Evolutionary conservation across 2,113 vertebrate genomes (phyloP).

Genomic region (Leucopsar rothschildi): DNA sequence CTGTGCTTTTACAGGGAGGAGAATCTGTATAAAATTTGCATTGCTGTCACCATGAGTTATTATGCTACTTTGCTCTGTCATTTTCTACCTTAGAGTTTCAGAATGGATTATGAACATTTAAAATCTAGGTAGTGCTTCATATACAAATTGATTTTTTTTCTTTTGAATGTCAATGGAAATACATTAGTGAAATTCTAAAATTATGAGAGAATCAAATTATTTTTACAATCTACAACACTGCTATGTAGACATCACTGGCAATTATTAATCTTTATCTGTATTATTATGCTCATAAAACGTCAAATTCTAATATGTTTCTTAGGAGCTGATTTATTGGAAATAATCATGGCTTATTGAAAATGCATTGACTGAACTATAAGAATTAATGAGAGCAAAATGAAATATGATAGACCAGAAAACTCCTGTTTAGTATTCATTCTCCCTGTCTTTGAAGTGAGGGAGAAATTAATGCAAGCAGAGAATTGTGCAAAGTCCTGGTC

Average conservation of each 20-base stretch:
- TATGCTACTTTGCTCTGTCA: background rate
- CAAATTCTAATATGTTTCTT: background rate
- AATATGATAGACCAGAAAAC: background rate
- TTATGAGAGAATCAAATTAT: background rate
- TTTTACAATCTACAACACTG: background rate
- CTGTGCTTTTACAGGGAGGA: background rate
- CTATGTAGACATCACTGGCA: background rate
- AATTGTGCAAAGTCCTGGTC: background rate
- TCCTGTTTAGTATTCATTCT: background rate
- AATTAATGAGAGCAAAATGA: background rate
- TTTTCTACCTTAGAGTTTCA: conserved; percentile 4
- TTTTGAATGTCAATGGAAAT: background rate
- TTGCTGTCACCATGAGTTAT: background rate
- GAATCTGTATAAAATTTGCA: background rate
- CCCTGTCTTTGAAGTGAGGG: background rate
- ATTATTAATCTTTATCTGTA: background rate
- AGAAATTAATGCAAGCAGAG: background rate
- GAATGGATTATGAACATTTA: background rate
- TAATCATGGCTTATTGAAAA: background rate
- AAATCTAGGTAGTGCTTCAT: background rate
- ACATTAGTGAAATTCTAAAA: background rate
- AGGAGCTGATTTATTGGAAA: background rate
- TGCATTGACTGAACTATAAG: background rate
- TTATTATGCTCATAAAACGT: background rate
- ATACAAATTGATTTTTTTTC: background rate